Evolutionary conservation across 1,140 invertebrate genomes (phyloP).

Genomic region (Drosophila malerkotliana): DNA sequence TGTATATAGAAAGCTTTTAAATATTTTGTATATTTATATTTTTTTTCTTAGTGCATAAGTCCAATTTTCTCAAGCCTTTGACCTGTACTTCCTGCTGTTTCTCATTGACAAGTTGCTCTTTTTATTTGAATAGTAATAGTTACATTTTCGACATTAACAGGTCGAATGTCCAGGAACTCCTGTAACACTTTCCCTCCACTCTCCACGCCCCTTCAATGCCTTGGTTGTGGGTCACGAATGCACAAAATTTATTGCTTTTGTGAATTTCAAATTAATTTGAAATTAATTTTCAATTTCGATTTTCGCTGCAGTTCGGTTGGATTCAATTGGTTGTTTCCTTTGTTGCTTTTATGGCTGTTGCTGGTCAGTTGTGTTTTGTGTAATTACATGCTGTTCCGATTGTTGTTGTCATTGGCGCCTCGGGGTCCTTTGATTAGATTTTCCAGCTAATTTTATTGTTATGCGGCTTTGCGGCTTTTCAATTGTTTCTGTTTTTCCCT

Average conservation of each 20-base stretch:
- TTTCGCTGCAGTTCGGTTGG: constrained; percentile 34
- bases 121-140: constrained; percentile 61
- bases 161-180: constrained; percentile 18
- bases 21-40: not conserved
- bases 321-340: constrained; percentile 32
- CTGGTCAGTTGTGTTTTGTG: constrained; percentile 35
- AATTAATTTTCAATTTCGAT: constrained; percentile 80
- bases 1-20: too few relatives aligned
- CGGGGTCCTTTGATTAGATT: constrained; percentile 75
- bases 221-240: constrained; percentile 59
- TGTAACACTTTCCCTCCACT: not conserved
- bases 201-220: not conserved
- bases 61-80: not conserved
- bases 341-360: constrained; percentile 12
- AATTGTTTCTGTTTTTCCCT: constrained; percentile 38
- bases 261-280: constrained; percentile 77
- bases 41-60: not conserved
- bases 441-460: constrained; percentile 72
- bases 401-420: constrained; percentile 62
- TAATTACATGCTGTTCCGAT: constrained; percentile 62
- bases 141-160: constrained; percentile 55
- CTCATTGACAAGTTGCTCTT: constrained; percentile 40
- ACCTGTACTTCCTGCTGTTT: not conserved
- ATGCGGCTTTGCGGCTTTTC: constrained; percentile 53
- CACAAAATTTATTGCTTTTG: constrained; percentile 71